Percentiles rank a stretch among this genome's conserved stretches.
Evolutionary conservation across 2,797 vertebrate species (phyloP).

Genomic region (Hybognathus amarus): DNA sequence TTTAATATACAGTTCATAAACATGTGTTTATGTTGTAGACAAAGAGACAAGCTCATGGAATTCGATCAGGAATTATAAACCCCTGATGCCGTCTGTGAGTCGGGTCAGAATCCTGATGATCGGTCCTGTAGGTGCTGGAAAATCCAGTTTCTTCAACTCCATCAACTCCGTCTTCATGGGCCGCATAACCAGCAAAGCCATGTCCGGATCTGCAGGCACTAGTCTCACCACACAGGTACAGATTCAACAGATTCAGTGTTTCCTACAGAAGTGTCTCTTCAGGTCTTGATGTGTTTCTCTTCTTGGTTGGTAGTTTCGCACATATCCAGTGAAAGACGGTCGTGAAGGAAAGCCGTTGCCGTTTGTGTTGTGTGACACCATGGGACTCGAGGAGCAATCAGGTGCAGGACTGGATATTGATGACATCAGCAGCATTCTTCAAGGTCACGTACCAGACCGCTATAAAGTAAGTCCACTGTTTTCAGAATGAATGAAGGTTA

Average conservation of each 20-base stretch:
- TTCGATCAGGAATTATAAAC: conserved; percentile 53
- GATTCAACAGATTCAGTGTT: neutral
- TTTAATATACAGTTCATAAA: neutral
- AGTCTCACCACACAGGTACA: conserved; percentile 71
- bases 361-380: conserved; percentile 75
- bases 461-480: conserved; percentile 69
- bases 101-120: conserved; percentile 63
- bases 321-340: conserved; percentile 66
- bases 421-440: conserved; percentile 68
- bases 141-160: conserved; percentile 77
- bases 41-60: conserved; percentile 25
- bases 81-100: conserved; percentile 46
- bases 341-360: too few relatives aligned
- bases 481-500: too few relatives aligned
- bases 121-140: conserved; percentile 70
- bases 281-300: neutral
- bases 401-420: conserved; percentile 66
- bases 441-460: conserved; percentile 69
- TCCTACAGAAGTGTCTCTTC: neutral
- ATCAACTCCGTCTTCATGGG: conserved; percentile 73
- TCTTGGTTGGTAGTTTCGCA: conserved; percentile 66
- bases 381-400: conserved; percentile 72
- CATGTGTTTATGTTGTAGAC: conserved; percentile 16
- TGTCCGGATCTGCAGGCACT: conserved; percentile 58
- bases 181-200: conserved; percentile 68